Conservation (phyloP, 2,113 vertebrate species). For the Solenodon paradoxus region DNA sequence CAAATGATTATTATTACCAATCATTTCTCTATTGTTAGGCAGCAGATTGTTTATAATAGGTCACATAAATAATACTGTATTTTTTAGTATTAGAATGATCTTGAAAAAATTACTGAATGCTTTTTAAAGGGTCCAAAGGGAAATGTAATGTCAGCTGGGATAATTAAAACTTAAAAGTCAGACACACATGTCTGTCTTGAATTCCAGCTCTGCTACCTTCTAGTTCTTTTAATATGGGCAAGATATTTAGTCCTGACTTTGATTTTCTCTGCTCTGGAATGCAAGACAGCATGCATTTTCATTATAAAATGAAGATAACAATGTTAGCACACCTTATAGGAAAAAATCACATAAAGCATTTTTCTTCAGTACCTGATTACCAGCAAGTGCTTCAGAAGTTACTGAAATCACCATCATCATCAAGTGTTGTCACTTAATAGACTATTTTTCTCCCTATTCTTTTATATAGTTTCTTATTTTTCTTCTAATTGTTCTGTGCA, state of each 20-base stretch:
- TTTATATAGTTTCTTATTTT: not conserved
- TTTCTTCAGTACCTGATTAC: not conserved
- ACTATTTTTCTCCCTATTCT: not conserved
- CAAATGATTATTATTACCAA: not conserved
- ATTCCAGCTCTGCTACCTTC: too few relatives aligned
- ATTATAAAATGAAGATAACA: not conserved
- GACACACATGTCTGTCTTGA: conserved; percentile 10
- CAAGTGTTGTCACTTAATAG: not conserved
- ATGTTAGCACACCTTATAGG: not conserved
- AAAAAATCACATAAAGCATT: not conserved
- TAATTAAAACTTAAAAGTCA: not conserved
- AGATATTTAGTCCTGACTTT: not conserved
- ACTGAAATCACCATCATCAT: not conserved
- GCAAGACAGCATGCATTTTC: too few relatives aligned
- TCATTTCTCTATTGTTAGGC: not conserved
- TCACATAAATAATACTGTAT: not conserved
- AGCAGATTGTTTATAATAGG: not conserved
- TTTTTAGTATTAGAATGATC: not conserved
- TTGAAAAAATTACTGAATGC: not conserved
- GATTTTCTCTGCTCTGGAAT: not conserved
- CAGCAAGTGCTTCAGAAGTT: not conserved
- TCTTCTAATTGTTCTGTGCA: not conserved
- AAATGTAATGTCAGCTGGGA: not conserved
- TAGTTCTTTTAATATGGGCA: too few relatives aligned
- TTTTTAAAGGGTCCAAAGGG: not conserved